Percentiles rank a stretch among this genome's conserved stretches.
Evolutionary conservation across 1,140 invertebrate species (phyloP).

Genomic region (Mactra quadrangularis): DNA sequence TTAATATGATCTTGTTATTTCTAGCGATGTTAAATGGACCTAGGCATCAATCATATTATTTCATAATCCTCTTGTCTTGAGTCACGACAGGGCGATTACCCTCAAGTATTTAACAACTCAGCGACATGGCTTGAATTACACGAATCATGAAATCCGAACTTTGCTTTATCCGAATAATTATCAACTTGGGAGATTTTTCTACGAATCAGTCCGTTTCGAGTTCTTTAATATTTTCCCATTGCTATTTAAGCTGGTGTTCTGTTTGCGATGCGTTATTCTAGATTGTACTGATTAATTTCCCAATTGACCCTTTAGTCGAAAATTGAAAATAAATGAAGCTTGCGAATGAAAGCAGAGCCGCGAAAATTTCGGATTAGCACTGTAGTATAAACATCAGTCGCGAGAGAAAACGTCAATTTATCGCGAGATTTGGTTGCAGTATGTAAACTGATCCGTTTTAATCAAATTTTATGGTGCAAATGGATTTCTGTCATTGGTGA

Average conservation of each 20-base stretch:
- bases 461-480: slow-evolving; percentile 59
- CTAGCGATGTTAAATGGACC: slow-evolving; percentile 15
- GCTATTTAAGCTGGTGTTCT: slow-evolving; percentile 19
- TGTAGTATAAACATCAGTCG: slow-evolving; percentile 39
- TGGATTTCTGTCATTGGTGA: slow-evolving; percentile 39
- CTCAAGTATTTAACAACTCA: slow-evolving; percentile 33
- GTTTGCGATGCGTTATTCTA: background rate
- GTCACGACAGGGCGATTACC: slow-evolving; percentile 30
- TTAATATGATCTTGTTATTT: too few species aligned
- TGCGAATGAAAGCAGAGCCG: slow-evolving; percentile 4
- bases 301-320: slow-evolving; percentile 60
- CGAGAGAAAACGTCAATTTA: slow-evolving; percentile 28
- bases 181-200: slow-evolving; percentile 31
- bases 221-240: slow-evolving; percentile 33
- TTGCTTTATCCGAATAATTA: slow-evolving; percentile 27
- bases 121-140: slow-evolving; percentile 10
- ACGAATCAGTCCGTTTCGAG: slow-evolving; percentile 3
- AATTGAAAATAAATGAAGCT: slow-evolving; percentile 63
- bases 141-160: slow-evolving; percentile 19
- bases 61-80: slow-evolving; percentile 27
- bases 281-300: slow-evolving; percentile 62
- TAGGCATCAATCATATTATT: slow-evolving; percentile 42
- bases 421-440: slow-evolving; percentile 22
- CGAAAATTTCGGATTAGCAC: slow-evolving; percentile 35
- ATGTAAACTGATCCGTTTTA: slow-evolving; percentile 57